A percentile compares a stretch with the other conserved stretches of the same genome.
phyloP scores from a whole-genome alignment of 2,888 invertebrate genomes.

The Rhingia campestris region DNA sequence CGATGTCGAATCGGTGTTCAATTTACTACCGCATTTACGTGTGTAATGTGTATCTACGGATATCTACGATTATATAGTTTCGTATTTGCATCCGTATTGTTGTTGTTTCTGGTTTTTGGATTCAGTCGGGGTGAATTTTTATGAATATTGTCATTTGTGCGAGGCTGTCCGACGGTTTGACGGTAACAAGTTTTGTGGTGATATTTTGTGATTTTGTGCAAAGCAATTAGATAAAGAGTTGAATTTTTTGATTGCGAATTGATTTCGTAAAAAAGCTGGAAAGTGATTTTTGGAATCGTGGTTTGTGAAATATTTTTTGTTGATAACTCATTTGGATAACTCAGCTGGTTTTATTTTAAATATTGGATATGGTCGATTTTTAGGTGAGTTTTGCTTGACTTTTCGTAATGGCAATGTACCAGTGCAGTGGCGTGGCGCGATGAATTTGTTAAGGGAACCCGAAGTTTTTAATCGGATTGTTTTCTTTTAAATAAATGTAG shows the following conservation, averaged over 20 bases:
- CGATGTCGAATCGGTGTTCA: constrained; percentile 17
- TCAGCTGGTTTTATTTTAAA: no score
- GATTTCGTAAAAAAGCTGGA: neutral
- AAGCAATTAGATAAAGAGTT: constrained; percentile 29
- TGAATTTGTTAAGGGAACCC: no score
- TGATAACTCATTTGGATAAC: neutral
- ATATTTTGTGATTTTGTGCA: constrained; percentile 1
- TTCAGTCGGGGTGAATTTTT: neutral
- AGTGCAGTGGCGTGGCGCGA: no score
- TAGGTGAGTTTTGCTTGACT: constrained; percentile 2
- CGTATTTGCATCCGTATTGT: neutral
- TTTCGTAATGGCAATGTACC: no score
- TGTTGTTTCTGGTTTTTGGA: neutral
- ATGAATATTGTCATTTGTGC: neutral
- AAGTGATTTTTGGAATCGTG: neutral
- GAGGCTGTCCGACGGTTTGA: neutral
- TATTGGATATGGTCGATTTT: neutral
- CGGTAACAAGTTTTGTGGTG: constrained; percentile 30
- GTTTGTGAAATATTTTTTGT: neutral
- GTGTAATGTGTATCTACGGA: no score
- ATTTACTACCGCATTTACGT: neutral
- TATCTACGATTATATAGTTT: neutral
- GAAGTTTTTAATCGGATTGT: no score
- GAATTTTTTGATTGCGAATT: constrained; percentile 6
- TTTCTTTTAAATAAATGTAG: no score